A percentile compares a stretch with the other conserved stretches of the same genome.
Evolutionary conservation across 53 echinoderm and acorn worm genomes (phyloP).

Genomic region (Holothuria leucospilota): DNA sequence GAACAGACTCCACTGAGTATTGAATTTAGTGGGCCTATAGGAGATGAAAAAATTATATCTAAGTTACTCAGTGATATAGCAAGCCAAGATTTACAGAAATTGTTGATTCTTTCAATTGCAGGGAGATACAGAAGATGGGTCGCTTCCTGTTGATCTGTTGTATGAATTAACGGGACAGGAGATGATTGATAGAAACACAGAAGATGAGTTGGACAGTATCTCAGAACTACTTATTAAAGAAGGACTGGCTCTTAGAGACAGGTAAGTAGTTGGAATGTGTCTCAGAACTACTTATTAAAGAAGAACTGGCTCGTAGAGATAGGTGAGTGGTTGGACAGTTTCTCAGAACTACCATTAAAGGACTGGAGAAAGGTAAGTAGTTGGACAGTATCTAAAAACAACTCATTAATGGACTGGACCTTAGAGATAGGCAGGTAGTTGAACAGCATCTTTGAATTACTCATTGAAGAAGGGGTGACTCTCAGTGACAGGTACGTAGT

Average conservation of each 20-base stretch:
- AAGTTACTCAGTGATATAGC: too few relatives aligned
- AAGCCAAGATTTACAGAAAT: background rate
- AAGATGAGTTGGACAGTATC: conserved; percentile 77
- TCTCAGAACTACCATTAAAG: conserved; percentile 66
- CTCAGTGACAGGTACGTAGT: too few relatives aligned
- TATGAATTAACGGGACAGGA: conserved; percentile 86
- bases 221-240: conserved; percentile 78
- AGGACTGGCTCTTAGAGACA: conserved; percentile 82
- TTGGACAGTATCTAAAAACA: conserved; percentile 77
- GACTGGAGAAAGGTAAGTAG: too few relatives aligned
- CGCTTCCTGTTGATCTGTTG: conserved; percentile 89
- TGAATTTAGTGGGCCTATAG: too few relatives aligned
- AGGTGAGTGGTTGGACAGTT: conserved; percentile 67
- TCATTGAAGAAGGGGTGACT: conserved; percentile 15
- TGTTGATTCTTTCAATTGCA: conserved; percentile 32
- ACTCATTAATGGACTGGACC: conserved; percentile 77
- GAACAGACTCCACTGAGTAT: too few relatives aligned
- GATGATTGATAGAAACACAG: conserved; percentile 65
- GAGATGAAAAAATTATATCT: too few relatives aligned
- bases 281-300: conserved; percentile 73
- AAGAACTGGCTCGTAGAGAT: conserved; percentile 60
- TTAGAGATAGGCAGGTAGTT: conserved; percentile 74
- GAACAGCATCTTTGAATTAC: conserved; percentile 73
- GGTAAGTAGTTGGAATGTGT: conserved; percentile 78
- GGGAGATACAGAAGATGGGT: conserved; percentile 72